Evolutionary conservation across 2,113 vertebrate genomes (phyloP), one percentile per base, ranked within the genome.

Genomic region (Podiceps cristatus): DNA sequence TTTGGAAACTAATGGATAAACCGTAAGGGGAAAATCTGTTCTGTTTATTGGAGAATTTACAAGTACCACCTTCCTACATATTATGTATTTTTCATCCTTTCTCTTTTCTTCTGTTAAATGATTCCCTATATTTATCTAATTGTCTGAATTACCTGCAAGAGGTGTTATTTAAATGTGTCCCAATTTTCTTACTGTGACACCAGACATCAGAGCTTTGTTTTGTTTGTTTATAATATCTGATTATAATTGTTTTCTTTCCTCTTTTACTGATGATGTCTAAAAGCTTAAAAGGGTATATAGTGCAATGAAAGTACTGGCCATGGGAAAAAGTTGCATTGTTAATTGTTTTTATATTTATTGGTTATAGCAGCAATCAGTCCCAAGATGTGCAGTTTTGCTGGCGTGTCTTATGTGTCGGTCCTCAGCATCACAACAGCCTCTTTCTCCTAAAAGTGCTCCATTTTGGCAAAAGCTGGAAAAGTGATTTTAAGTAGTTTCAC

Each of bases 1-100:
- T 96, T 94, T 1, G 31, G 84, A 83, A 95, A 86, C 58, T 73
- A 94, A 93, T 93, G 86, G 77, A 80, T 96, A 93, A 95, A 96
- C 66, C 31, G 0, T 87, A 56, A 96, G 45, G 74, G 89, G 91
- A 96, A 96, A 96, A 89, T 86, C 53, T 96, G 56, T 37, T 85
- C 83, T 89, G 29, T 69, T 84, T 69, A 55, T 50, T 96, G 93
- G 82, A 76, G 88, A 78, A 78, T 87, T 90, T 72, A 79, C 83
- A 96, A 93, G 69, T 45, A 40, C 40, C 60, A 84, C 94, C 44
- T 84, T 94, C 83, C 60, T 75, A 28, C 49, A 27, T 71, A 52
- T 35, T 63, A 18, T 1, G 3, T 72, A 22, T 93, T 96, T 96
- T 87, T 53, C 64, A 83, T 93, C 45, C n/a, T 90, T 92, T 94